A percentile compares a stretch with the other conserved stretches of the same genome.
These are phyloP conservation scores for Sinodicranocentrus sp. DNA, from an alignment of 2,888 invertebrate genomes.

Conservation along the genomic window DNA sequence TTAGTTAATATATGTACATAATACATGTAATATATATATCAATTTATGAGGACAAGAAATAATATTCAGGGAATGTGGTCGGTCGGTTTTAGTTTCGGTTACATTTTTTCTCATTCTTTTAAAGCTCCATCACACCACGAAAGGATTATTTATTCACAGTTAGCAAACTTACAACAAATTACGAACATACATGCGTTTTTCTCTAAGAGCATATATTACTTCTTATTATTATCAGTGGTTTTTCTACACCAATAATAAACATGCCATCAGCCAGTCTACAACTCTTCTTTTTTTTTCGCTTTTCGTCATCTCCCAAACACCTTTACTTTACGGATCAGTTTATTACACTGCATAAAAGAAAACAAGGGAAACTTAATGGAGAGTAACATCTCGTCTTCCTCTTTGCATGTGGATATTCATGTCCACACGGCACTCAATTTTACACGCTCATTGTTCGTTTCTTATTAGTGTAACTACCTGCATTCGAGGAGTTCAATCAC, in stretches of 20 bases:
- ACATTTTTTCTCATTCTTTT: background rate
- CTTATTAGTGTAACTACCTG: background rate
- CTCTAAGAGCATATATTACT: too few relatives aligned
- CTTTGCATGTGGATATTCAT: too few relatives aligned
- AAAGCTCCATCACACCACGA: background rate
- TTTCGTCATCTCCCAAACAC: background rate
- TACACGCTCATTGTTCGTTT: slow-evolving; percentile 2
- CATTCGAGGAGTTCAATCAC: slow-evolving; percentile 39
- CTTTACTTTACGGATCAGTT: background rate
- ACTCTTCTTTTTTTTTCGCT: background rate
- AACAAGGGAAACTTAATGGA: too few relatives aligned
- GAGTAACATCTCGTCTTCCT: background rate
- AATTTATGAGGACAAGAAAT: background rate
- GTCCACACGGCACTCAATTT: too few relatives aligned
- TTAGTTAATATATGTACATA: too few relatives aligned
- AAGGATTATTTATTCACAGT: background rate
- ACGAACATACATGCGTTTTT: background rate
- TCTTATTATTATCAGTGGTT: too few relatives aligned
- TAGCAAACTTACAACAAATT: slow-evolving; percentile 7
- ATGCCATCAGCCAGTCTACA: too few relatives aligned
- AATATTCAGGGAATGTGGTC: slow-evolving; percentile 21
- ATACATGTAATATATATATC: background rate
- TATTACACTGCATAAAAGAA: background rate
- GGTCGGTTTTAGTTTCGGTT: slow-evolving; percentile 1
- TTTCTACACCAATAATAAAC: too few relatives aligned